phyloP scores from a whole-genome alignment of 2,797 vertebrate genomes.

The Etheostoma perlongum region DNA sequence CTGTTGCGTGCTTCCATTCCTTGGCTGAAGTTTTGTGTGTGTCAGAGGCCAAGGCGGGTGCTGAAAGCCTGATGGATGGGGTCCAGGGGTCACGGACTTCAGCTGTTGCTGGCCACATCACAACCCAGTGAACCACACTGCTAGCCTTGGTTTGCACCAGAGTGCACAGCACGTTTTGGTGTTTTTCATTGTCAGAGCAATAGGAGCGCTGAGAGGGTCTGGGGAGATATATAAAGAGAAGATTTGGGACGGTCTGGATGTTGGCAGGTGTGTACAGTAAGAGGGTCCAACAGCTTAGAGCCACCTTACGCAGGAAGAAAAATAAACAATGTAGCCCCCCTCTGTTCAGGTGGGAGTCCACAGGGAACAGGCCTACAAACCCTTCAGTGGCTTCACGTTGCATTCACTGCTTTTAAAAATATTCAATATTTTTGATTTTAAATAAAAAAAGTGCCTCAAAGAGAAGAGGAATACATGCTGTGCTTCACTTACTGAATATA shows the following conservation, averaged over 20 bases:
- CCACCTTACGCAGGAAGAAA: conserved; percentile 8
- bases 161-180: conserved; percentile 20
- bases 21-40: conserved; percentile 56
- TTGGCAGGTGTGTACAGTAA: not conserved
- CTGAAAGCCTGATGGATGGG: conserved; percentile 78
- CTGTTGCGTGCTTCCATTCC: conserved; percentile 58
- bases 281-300: not conserved
- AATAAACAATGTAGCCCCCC: conserved; percentile 23
- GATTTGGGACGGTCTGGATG: conserved; percentile 32
- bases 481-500: not conserved
- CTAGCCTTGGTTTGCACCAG: conserved; percentile 35
- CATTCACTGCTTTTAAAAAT: not conserved
- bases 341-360: conserved; percentile 4
- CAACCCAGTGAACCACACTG: conserved; percentile 43
- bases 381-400: not conserved
- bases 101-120: conserved; percentile 74
- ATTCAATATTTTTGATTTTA: too few species aligned
- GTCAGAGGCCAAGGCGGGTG: conserved; percentile 67
- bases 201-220: conserved; percentile 34
- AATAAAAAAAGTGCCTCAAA: not conserved
- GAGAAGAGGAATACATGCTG: not conserved
- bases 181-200: conserved; percentile 22
- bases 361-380: not conserved
- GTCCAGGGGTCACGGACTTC: conserved; percentile 76
- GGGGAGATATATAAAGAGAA: conserved; percentile 14